Base-by-base conservation (phyloP, 1,140 invertebrate genomes). In the Ceratina australensis region DNA sequence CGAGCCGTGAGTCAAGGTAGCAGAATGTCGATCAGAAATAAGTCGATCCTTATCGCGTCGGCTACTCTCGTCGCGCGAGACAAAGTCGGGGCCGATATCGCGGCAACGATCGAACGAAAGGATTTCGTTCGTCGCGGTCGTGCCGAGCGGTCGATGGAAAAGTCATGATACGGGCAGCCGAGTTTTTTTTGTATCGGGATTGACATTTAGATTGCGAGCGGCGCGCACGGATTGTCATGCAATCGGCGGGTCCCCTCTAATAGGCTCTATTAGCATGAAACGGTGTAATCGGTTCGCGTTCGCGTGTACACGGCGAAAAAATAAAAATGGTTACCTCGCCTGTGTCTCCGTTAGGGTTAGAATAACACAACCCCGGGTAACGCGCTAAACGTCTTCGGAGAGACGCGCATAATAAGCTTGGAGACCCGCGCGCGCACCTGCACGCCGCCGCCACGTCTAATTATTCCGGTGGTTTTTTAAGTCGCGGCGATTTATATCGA, bases 401-500 rank as follows among this genome's bases (percentile, higher is more conserved):
- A 59, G 69, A 81, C 73, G 81, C 59, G 82, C 67, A 71, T 78
- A 78, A 81, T 81, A 83, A 84, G 76, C 22, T 42, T 10, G 33
- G 33, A 42, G 33, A 10, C 33, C 3, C n/a, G 49, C 54, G 16
- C 24, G 22, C 59, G 72, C 81, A 83, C 68, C 72, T 80, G 81
- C 66, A 20, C 18, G 57, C n/a, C 28, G 57, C n/a, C 28, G 33
- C 49, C 71, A 42, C 33, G 61, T 81, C 82, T 77, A 84, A 85
- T 85, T 85, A 85, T 84, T 85, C 83, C 65, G 71, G 52, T 52
- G 72, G 67, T 73, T 81, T 83, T 85, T 85, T 74, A 79, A 78
- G 67, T 85, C 76, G 26, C 76, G 71, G 64, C 79, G 83, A 85
- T 85, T 82, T 85, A 85, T 85, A 85, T 85, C 84, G 65, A 82